Evolutionary conservation across 2,888 invertebrate genomes (phyloP).

Genomic region (Drosophila paracracens): DNA sequence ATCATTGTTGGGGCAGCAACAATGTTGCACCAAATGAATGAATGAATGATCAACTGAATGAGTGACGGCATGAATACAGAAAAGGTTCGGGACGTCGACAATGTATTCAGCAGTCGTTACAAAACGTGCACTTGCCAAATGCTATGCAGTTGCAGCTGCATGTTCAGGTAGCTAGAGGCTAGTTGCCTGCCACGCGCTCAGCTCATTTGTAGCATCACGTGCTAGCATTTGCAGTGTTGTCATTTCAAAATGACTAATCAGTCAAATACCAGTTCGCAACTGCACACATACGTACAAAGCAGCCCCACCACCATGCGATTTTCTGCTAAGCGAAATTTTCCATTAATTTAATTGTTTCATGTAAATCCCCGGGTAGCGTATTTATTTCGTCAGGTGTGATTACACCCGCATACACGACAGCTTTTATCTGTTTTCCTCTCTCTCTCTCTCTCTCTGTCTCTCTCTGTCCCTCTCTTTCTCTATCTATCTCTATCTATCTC

Average conservation of each 20-base stretch:
- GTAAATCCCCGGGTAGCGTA: constrained; percentile 58
- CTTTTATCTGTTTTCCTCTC: constrained; percentile 19
- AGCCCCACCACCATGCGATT: neutral
- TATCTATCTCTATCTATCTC: neutral
- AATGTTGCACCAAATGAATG: constrained; percentile 78
- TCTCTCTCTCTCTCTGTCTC: neutral
- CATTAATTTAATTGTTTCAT: constrained; percentile 75
- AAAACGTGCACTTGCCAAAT: constrained; percentile 68
- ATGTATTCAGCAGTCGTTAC: constrained; percentile 73
- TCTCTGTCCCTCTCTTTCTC: neutral
- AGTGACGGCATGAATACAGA: constrained; percentile 65
- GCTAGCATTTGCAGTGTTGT: constrained; percentile 67
- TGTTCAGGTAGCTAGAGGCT: constrained; percentile 17
- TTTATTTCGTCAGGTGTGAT: constrained; percentile 73
- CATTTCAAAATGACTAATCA: constrained; percentile 74
- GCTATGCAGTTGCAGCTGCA: constrained; percentile 19
- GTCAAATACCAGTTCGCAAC: constrained; percentile 62
- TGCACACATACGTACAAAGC: neutral
- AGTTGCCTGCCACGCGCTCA: constrained; percentile 23
- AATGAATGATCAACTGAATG: constrained; percentile 36
- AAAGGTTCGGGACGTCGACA: constrained; percentile 59
- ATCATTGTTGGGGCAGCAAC: constrained; percentile 60
- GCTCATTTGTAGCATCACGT: constrained; percentile 55
- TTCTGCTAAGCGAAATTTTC: constrained; percentile 42
- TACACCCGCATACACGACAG: constrained; percentile 51